A percentile compares a stretch with the other conserved stretches of the same genome.
These are phyloP conservation scores for Thymelicus lineola DNA, from an alignment of 2,888 invertebrate species.

Conservation along the genomic window DNA sequence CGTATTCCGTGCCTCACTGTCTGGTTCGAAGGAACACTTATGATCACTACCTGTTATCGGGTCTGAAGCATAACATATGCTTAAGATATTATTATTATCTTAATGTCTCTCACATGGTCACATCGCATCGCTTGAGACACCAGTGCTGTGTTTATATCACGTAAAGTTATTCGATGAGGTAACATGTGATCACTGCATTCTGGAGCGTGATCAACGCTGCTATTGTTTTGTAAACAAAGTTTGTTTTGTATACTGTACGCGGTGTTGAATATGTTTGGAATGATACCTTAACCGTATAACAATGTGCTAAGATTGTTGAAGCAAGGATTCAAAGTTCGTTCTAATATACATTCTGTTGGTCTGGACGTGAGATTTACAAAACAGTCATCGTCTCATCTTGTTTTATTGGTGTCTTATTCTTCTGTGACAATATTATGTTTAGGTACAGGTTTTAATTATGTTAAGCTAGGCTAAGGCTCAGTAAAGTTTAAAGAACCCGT, in stretches of 20 bases:
- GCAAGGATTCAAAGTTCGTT: neutral
- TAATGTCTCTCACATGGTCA: neutral
- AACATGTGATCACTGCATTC: neutral
- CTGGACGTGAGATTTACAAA: neutral
- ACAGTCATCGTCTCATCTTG: neutral
- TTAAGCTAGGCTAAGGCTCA: too few relatives aligned
- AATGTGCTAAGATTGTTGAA: neutral
- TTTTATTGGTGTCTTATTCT: too few relatives aligned
- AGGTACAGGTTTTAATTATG: too few relatives aligned
- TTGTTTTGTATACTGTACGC: neutral
- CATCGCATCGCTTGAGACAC: neutral
- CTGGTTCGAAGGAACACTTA: neutral
- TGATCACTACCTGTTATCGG: neutral
- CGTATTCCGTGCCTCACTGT: neutral
- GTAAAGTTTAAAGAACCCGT: too few relatives aligned
- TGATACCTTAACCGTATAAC: neutral
- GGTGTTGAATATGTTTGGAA: neutral
- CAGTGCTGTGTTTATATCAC: neutral
- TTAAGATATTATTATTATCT: neutral
- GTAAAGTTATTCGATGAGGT: neutral
- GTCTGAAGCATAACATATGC: too few relatives aligned
- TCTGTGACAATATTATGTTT: too few relatives aligned
- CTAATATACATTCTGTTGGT: neutral
- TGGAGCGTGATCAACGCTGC: neutral
- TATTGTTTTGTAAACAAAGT: slow-evolving; percentile 12